Conservation (phyloP, 2,888 invertebrate genomes). For the Aspidiotus rigidus region DNA sequence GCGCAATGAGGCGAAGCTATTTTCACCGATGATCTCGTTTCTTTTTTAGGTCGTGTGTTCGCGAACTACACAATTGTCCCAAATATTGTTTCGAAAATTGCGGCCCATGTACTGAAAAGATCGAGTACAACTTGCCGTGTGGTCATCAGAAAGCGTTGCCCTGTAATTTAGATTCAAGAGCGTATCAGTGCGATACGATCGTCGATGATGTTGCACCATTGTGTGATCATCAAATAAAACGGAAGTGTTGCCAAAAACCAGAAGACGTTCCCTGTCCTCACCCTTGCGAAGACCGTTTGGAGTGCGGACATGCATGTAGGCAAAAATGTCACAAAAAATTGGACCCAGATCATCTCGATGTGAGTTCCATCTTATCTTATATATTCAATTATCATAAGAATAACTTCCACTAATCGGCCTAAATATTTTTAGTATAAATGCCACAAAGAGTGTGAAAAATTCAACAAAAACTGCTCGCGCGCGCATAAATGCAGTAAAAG, state of each 20-base stretch:
- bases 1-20: background rate
- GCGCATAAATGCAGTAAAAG: conserved; percentile 47
- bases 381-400: background rate
- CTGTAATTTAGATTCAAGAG: conserved; percentile 29
- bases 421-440: conserved; percentile 43
- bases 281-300: conserved; percentile 49
- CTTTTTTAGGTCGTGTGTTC: background rate
- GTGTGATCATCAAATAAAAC: conserved; percentile 29
- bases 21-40: background rate
- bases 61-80: conserved; percentile 34
- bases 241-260: conserved; percentile 42
- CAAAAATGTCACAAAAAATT: conserved; percentile 50
- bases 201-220: conserved; percentile 36
- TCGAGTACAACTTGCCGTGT: conserved; percentile 40
- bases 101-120: conserved; percentile 27
- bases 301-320: conserved; percentile 57
- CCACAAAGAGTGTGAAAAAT: conserved; percentile 45
- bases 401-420: background rate
- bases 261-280: conserved; percentile 44
- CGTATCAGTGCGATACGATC: conserved; percentile 38
- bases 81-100: conserved; percentile 33
- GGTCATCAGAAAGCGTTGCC: conserved; percentile 41
- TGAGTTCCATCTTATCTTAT: conserved; percentile 39
- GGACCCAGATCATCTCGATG: conserved; percentile 53
- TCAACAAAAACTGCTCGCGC: conserved; percentile 46